phyloP scores from a whole-genome alignment of 2,113 vertebrate genomes.

The Heterochromis multidens region DNA sequence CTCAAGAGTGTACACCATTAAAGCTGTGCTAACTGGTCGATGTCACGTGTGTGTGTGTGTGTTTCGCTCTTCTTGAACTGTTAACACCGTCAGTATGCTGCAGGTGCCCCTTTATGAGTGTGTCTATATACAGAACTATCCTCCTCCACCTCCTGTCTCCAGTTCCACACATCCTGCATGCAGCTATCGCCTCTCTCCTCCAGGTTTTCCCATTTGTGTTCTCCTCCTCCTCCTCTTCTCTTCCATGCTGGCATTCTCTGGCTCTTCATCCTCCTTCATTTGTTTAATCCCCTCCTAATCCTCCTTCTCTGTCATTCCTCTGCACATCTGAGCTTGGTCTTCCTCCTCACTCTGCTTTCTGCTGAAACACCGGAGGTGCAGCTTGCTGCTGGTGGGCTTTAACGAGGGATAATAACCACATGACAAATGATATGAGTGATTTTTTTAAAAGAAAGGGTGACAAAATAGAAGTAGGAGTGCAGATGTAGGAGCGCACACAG shows the following conservation, averaged over 20 bases:
- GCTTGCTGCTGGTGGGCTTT: constrained; percentile 20
- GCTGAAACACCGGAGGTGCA: constrained; percentile 19
- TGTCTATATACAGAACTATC: constrained; percentile 41
- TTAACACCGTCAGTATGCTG: constrained; percentile 40
- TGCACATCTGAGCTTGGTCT: constrained; percentile 28
- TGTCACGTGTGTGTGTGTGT: constrained; percentile 32
- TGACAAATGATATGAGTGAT: constrained; percentile 32
- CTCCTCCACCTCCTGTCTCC: constrained; percentile 36
- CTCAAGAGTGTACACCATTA: constrained; percentile 41
- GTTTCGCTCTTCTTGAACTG: constrained; percentile 18
- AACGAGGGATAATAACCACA: constrained; percentile 42
- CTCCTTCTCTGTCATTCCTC: constrained; percentile 38
- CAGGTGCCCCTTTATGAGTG: constrained; percentile 54
- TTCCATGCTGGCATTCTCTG: constrained; percentile 22
- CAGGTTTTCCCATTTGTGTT: constrained; percentile 42
- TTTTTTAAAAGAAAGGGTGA: background rate
- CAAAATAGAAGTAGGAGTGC: background rate
- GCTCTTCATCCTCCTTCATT: constrained; percentile 55
- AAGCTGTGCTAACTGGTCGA: constrained; percentile 55
- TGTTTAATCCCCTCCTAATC: constrained; percentile 59
- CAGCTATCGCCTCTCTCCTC: constrained; percentile 34
- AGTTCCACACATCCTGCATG: constrained; percentile 25
- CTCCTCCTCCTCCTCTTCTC: constrained; percentile 26
- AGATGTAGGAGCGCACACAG: background rate
- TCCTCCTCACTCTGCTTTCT: constrained; percentile 22